Evolutionary conservation across 2,888 invertebrate genomes (phyloP).

Genomic region (Spialia ferax): DNA sequence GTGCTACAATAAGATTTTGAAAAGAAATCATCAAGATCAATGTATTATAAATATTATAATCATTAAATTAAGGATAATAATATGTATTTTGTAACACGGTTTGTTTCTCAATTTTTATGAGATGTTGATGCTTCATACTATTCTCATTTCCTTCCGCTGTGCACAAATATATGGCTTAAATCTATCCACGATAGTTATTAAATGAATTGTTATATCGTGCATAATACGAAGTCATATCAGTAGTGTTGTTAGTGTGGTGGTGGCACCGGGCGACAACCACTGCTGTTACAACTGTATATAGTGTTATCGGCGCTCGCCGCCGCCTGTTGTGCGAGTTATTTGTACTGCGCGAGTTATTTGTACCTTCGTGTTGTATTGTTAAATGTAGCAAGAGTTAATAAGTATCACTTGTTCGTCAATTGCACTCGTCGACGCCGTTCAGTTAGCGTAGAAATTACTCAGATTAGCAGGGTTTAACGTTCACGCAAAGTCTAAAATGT

Average conservation of each 20-base stretch:
- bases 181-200: constrained; percentile 68
- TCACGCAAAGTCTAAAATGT: constrained; percentile 56
- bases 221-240: constrained; percentile 71
- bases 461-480: constrained; percentile 61
- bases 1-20: constrained; percentile 84
- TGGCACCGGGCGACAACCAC: constrained; percentile 48
- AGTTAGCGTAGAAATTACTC: constrained; percentile 74
- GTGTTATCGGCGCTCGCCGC: constrained; percentile 64
- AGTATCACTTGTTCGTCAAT: constrained; percentile 86
- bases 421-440: constrained; percentile 82
- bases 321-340: constrained; percentile 66
- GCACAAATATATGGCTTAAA: constrained; percentile 80
- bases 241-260: constrained; percentile 61
- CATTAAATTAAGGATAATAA: constrained; percentile 82
- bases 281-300: constrained; percentile 65
- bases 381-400: constrained; percentile 78
- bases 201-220: constrained; percentile 74
- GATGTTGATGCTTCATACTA: constrained; percentile 76
- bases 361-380: constrained; percentile 79
- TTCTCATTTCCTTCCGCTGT: constrained; percentile 78
- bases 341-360: constrained; percentile 62
- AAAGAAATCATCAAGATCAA: constrained; percentile 81
- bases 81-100: constrained; percentile 84
- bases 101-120: constrained; percentile 83
- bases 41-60: constrained; percentile 84